phyloP scores from a whole-genome alignment of 2,113 vertebrate species.

The Garra rufa region DNA sequence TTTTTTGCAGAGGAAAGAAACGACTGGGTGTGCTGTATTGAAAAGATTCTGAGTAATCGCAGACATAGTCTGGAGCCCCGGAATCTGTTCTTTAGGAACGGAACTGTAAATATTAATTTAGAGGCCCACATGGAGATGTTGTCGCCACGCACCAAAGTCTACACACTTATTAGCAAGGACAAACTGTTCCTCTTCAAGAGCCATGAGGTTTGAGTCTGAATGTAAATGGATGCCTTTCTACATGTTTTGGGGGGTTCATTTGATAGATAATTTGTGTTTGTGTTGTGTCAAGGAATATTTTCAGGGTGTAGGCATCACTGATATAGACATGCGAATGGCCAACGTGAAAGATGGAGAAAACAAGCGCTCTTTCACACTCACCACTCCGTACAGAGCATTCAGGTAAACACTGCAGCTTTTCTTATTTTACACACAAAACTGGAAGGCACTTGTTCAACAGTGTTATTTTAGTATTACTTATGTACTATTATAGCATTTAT shows the following conservation, averaged over 20 bases:
- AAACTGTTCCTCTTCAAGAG: slow-evolving; percentile 83
- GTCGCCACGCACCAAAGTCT: slow-evolving; percentile 79
- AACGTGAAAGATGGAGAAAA: slow-evolving; percentile 78
- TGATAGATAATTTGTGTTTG: not conserved
- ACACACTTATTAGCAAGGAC: slow-evolving; percentile 71
- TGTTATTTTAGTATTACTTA: not conserved
- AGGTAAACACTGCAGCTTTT: slow-evolving; percentile 67
- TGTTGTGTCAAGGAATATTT: slow-evolving; percentile 72
- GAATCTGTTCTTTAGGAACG: slow-evolving; percentile 15
- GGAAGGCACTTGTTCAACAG: not conserved
- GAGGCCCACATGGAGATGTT: slow-evolving; percentile 78
- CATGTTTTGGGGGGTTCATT: not conserved
- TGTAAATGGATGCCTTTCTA: not conserved
- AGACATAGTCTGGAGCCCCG: not conserved
- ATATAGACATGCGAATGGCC: slow-evolving; percentile 81
- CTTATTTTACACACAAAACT: not conserved
- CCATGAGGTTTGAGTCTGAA: slow-evolving; percentile 61
- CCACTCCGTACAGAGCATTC: slow-evolving; percentile 81
- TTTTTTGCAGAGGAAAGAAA: slow-evolving; percentile 64
- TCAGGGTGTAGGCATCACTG: slow-evolving; percentile 80
- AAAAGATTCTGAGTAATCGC: slow-evolving; percentile 9
- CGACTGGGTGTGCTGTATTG: slow-evolving; percentile 42
- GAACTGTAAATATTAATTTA: slow-evolving; percentile 34
- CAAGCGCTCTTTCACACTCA: slow-evolving; percentile 76
- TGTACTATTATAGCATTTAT: not conserved